Evolutionary conservation across 2,113 vertebrate genomes (phyloP), one percentile per base, ranked within the genome.

Genomic region (Pseudolaguvia tuberculata): DNA sequence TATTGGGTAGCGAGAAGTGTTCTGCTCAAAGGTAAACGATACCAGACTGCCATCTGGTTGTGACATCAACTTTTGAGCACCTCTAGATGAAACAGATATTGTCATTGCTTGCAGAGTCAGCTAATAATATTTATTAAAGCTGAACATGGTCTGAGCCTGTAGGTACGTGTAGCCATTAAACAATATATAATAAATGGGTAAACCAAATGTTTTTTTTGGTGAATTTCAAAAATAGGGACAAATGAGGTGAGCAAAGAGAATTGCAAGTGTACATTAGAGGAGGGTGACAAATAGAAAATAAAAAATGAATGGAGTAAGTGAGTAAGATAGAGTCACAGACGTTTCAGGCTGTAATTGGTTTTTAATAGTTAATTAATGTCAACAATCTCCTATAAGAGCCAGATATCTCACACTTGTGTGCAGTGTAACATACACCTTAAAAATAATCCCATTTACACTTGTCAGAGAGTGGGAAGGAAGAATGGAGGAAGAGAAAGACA

Each of bases 281-380:
- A n/a, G 17, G 51, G 11, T n/a, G n/a, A 70, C 35, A 13, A 15
- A n/a, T 10, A 31, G 27, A 23, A 1, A 51, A 52, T 35, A n/a
- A 42, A 21, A 70, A 20, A 21, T 14, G 9, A 2, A 47, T 66
- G 23, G 20, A 42, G 50, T 39, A 17, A 66, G 72, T 61, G 31
- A 5, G 57, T 6, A 20, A 25, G 53, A 39, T 0, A 5, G 13
- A 17, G 31, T 9, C 4, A 42, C 48, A 76, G 39, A 42, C 39
- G 39, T 42, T 11, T 62, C 48, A 57, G 51, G 72, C 69, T 56
- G 74, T 69, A 80, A 80, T 80, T 56, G 56, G 57, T 77, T 73
- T 77, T 57, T 75, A 77, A 63, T 77, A 17, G 63, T 63, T 80
- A 73, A 80, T 80, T 80, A 80, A 80, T 76, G 74, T 73, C 79